Percentiles rank a stretch among this genome's conserved stretches.
Evolutionary conservation across 2,113 vertebrate species (phyloP).

Genomic region (Ciconia stormi): DNA sequence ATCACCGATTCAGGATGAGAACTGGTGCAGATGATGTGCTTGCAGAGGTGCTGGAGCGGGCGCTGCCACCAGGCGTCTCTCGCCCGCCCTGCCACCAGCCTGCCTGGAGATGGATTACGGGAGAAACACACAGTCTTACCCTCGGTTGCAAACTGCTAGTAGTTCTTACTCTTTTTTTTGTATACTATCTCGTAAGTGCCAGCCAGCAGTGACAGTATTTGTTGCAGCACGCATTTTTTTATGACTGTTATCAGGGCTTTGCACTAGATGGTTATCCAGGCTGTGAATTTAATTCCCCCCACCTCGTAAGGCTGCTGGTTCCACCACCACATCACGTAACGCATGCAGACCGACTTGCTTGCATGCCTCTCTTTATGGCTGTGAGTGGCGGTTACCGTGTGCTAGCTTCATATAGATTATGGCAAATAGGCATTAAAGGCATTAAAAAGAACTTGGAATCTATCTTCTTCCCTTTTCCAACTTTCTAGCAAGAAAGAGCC

Average conservation of each 20-base stretch:
- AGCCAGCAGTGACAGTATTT: background rate
- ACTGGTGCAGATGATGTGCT: rapidly evolving
- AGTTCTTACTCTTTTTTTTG: rapidly evolving
- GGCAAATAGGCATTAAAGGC: background rate
- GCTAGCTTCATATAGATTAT: background rate
- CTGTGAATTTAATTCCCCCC: background rate
- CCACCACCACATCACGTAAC: rapidly evolving
- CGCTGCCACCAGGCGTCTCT: background rate
- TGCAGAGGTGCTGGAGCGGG: background rate
- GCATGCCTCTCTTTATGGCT: rapidly evolving
- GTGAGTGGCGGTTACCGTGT: background rate
- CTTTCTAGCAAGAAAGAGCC: background rate
- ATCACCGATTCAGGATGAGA: rapidly evolving
- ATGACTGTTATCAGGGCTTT: background rate
- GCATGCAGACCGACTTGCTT: rapidly evolving
- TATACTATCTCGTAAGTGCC: rapidly evolving
- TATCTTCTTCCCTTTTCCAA: background rate
- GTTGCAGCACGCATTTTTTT: background rate
- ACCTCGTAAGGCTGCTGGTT: background rate
- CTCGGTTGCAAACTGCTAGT: rapidly evolving
- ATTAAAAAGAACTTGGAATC: background rate
- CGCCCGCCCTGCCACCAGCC: background rate
- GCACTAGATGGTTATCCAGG: rapidly evolving
- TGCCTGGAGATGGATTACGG: background rate
- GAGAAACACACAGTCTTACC: rapidly evolving